phyloP scores from a whole-genome alignment of 53 echinoderm and acorn worm genomes.

The Echinarachnius parma region DNA sequence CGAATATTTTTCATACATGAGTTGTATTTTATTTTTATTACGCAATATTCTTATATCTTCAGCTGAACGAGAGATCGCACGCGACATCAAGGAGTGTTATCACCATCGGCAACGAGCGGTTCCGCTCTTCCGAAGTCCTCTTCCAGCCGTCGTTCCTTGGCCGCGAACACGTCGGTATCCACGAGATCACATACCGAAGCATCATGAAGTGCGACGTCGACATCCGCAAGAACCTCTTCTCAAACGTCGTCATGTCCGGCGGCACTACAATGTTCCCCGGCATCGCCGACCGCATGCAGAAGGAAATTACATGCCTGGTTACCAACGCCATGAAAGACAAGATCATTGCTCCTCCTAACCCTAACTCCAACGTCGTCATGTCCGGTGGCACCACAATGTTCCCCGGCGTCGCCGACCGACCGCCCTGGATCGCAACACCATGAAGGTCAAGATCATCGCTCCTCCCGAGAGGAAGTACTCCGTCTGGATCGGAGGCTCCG shows the following conservation, averaged over 20 bases:
- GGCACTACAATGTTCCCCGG: constrained; percentile 96
- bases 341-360: too few species aligned
- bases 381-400: too few species aligned
- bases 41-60: too few species aligned
- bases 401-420: too few species aligned
- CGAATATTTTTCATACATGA: too few species aligned
- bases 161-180: constrained; percentile 77
- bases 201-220: constrained; percentile 98
- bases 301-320: too few species aligned
- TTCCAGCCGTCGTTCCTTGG: constrained; percentile 70
- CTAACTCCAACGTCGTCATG: too few species aligned
- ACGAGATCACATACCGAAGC: constrained; percentile 82
- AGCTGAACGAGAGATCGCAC: constrained; percentile 78
- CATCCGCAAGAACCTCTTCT: constrained; percentile 91
- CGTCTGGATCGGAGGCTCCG: constrained; percentile 92
- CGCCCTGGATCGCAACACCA: constrained; percentile 73
- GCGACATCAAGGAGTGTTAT: constrained; percentile 89
- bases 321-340: too few species aligned
- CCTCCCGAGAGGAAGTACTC: constrained; percentile 94
- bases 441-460: constrained; percentile 98
- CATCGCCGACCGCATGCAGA: constrained; percentile 91
- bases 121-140: constrained; percentile 41
- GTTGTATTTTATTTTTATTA: too few species aligned
- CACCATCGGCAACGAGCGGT: constrained; percentile 64
- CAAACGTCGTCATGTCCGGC: constrained; percentile 85